Conservation (phyloP, 2,888 invertebrate species). For the Oithona nana region DNA sequence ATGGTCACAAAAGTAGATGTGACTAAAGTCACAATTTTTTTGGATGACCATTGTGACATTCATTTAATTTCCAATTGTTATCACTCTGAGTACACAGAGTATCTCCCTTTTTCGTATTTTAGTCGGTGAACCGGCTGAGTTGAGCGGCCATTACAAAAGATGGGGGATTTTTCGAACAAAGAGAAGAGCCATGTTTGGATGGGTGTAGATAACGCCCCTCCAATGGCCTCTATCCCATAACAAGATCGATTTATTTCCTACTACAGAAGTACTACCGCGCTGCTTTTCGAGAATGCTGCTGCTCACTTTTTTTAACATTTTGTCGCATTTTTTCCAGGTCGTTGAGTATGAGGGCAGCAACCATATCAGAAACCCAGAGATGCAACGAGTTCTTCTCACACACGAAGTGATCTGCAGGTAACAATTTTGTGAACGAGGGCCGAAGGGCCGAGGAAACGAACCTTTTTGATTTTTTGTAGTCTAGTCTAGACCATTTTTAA, state of each 20-base stretch:
- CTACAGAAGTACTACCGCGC: background rate
- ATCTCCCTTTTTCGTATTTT: too few relatives aligned
- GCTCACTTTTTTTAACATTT: background rate
- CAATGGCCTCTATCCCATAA: background rate
- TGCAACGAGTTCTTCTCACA: slow-evolving; percentile 94
- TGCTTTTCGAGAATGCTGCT: background rate
- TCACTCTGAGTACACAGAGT: too few relatives aligned
- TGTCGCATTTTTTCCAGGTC: slow-evolving; percentile 53
- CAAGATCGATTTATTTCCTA: background rate
- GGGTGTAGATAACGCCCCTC: slow-evolving; percentile 1
- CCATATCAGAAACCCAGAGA: slow-evolving; percentile 99
- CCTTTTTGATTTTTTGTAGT: too few relatives aligned
- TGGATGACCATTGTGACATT: too few relatives aligned
- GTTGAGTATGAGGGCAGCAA: slow-evolving; percentile 99
- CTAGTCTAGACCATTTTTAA: too few relatives aligned
- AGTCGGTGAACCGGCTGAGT: too few relatives aligned
- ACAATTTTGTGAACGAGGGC: too few relatives aligned
- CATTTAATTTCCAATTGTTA: too few relatives aligned
- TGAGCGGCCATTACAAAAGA: background rate
- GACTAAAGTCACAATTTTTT: too few relatives aligned
- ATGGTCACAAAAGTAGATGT: too few relatives aligned
- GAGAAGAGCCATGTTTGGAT: background rate
- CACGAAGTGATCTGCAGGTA: slow-evolving; percentile 99
- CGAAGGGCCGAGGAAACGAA: too few relatives aligned
- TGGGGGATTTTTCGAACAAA: background rate